Evolutionary conservation across 2,113 vertebrate genomes (phyloP).

Genomic region (Ictidomys tridecemlineatus): DNA sequence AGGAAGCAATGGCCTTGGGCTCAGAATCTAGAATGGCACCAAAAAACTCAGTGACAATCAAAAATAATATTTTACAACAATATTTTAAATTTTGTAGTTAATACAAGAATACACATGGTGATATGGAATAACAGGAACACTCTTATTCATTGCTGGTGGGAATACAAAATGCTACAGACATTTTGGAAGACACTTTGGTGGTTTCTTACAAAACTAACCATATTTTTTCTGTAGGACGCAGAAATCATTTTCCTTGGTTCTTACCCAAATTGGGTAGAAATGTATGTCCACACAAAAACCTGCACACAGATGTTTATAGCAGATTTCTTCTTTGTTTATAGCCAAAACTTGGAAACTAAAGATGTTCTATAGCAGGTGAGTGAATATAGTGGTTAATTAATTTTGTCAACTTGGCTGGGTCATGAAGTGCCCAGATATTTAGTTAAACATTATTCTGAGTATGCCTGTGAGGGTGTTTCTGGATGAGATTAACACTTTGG

Average conservation of each 20-base stretch:
- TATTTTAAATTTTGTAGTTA: slow-evolving; percentile 1
- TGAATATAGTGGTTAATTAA: not conserved
- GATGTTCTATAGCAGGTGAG: not conserved
- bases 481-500: not conserved
- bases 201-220: not conserved
- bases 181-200: not conserved
- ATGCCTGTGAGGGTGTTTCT: not conserved
- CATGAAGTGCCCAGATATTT: not conserved
- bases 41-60: not conserved
- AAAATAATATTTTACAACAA: not conserved
- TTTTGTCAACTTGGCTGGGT: not conserved
- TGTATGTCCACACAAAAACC: not conserved
- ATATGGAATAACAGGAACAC: not conserved
- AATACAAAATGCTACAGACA: not conserved
- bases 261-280: not conserved
- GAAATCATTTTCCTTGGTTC: not conserved
- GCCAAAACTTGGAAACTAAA: not conserved
- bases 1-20: not conserved
- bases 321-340: not conserved
- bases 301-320: not conserved
- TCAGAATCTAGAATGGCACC: not conserved
- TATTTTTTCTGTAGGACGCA: not conserved
- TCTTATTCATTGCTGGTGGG: not conserved
- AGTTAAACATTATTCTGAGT: not conserved
- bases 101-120: not conserved